Evolutionary conservation across 2,888 invertebrate genomes (phyloP), one percentile per base, ranked within the genome.

Genomic region (Malachius bipustulatus): DNA sequence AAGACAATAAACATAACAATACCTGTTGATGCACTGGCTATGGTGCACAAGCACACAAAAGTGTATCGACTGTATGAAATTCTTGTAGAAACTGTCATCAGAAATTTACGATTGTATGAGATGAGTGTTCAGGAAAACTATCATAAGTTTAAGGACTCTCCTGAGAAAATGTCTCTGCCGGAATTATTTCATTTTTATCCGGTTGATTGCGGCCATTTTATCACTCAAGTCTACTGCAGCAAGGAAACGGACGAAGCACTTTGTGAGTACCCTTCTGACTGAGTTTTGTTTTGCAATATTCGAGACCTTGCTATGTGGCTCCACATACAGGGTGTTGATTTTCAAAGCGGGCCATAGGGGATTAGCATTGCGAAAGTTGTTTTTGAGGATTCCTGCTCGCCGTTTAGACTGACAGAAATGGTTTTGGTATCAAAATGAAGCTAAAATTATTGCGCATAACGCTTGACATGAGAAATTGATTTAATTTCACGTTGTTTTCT

Each of bases 171-270:
- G 48, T 45, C 64, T 14, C 45, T 73, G 34, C 77, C 82, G 10
- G 70, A 75, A 59, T 73, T 77, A 29, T 75, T 75, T 56, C 89
- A 90, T 58, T 89, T 82, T 56, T 72, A 75, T 43, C 79, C 82
- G 8, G 57, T 64, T 41, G 71, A 73, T 43, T 70, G 81, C 48
- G 81, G 82, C 1, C 84, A 87, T 59, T 80, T 85, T 49, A 57
- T 89, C 12, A 82, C 85, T 6, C 69, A 79, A 45, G 66, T 82
- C 28, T 80, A 83, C 54, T 74, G 82, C 10, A 70, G 71, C 49
- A 71, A 67, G 37, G 65, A 73, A 31, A 63, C 72, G 3, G 82
- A 85, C 52, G n/a, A 6, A 19, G 6, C 24, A 8, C 24, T 19
- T n/a, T n/a, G 24, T 19, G n/a, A 19, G 24, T 19, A 19, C n/a